Base-by-base conservation (phyloP, 1,140 invertebrate species). In the Drosophila funebris region DNA sequence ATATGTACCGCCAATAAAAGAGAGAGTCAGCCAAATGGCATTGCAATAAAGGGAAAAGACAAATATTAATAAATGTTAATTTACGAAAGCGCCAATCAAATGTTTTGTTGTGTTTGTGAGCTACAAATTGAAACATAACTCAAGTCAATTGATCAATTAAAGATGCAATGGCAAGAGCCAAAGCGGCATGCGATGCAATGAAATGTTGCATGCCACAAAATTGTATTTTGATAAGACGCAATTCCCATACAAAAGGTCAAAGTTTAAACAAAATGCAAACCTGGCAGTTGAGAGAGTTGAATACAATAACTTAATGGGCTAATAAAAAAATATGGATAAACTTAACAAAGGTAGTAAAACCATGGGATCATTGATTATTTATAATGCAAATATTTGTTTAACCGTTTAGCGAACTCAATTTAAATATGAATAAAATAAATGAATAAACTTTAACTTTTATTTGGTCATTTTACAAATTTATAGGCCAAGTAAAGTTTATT, bases 141-240 rank as follows among this genome's bases (percentile, higher is more conserved):
- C 74, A 64, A 66, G 73, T 62, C 78, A 87, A 85, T 85, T 85
- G 82, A 87, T 87, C 82, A 85, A 87, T 87, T 78, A 74, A 64
- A 62, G 61, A 77, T 76, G 64, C 80, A 85, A 29, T 53, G 46
- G 46, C 72, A 62, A 57, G 68, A 56, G 16, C 13, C 8, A 8
- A 39, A 31, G 31, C 18, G 43, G 22, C 29, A 20, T 33, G 29
- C 33, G 24, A 46, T 29, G 63, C 60, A 63, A 64, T 37, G 29
- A 27, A 66, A 43, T 48, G 9, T 20, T 37, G 39, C 20, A 52
- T 46, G 20, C 20, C 1, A 44, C 24, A 20, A 29, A 52, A 43
- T 9, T 14, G 13, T 18, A 1, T 41, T 29, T 20, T 1, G 7
- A 54, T 24, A 3, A 14, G 22, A 37, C 0, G 14, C 2, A 57